phyloP scores from a whole-genome alignment of 2,888 invertebrate species.

The Notodonta ziczac region DNA sequence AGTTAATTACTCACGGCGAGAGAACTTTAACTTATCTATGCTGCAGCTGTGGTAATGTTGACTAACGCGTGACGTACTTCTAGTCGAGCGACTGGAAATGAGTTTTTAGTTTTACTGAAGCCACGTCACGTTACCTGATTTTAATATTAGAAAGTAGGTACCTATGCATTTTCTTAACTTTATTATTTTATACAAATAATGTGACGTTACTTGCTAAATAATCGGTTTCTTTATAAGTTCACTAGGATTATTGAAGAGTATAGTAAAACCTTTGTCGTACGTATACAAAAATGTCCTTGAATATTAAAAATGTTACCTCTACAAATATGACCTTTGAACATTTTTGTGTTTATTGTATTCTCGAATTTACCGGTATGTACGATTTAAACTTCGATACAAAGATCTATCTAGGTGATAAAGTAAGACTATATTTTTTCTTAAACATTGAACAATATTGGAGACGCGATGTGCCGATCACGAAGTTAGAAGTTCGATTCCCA shows the following conservation, averaged over 20 bases:
- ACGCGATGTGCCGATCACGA: too few species aligned
- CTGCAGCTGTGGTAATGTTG: slow-evolving; percentile 44
- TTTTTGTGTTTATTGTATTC: background rate
- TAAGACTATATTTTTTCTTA: too few species aligned
- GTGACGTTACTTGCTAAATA: background rate
- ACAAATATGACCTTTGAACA: background rate
- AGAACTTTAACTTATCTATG: slow-evolving; percentile 37
- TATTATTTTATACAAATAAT: background rate
- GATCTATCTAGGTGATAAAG: too few species aligned
- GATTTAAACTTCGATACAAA: too few species aligned
- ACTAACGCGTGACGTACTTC: slow-evolving; percentile 28
- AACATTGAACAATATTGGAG: too few species aligned
- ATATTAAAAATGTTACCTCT: background rate
- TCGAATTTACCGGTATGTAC: background rate
- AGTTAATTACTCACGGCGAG: slow-evolving; percentile 31
- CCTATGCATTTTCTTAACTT: background rate
- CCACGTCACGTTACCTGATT: slow-evolving; percentile 2
- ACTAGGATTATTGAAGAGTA: background rate
- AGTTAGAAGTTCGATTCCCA: too few species aligned
- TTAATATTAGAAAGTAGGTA: background rate
- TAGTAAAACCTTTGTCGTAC: background rate
- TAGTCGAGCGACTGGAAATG: slow-evolving; percentile 9
- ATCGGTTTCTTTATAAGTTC: background rate
- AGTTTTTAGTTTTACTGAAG: slow-evolving; percentile 2
- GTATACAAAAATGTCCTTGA: background rate